Evolutionary conservation across 1,140 invertebrate genomes (phyloP).

Genomic region (Drosophila melanica): DNA sequence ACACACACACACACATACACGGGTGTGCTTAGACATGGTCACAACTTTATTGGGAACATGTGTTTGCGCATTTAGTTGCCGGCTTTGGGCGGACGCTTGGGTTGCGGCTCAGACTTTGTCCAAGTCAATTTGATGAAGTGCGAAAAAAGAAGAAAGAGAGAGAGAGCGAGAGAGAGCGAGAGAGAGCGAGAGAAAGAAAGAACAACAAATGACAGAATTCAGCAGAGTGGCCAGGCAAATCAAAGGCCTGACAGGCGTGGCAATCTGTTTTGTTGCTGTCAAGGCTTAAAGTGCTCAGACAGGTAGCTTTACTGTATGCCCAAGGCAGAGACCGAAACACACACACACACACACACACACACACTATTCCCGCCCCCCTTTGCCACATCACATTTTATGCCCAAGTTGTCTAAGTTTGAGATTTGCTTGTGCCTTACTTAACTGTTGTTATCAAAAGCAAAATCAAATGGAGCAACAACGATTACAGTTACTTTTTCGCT

Average conservation of each 20-base stretch:
- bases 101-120: slow-evolving; percentile 12
- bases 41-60: slow-evolving; percentile 62
- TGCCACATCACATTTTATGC: not conserved
- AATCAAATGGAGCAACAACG: slow-evolving; percentile 4
- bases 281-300: slow-evolving; percentile 37
- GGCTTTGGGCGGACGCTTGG: not conserved
- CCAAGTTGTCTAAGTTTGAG: not conserved
- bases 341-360: no score
- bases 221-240: slow-evolving; percentile 18
- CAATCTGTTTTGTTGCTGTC: slow-evolving; percentile 48
- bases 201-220: not conserved
- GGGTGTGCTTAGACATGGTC: slow-evolving; percentile 23
- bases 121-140: slow-evolving; percentile 73
- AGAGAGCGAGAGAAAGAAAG: not conserved
- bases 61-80: slow-evolving; percentile 75
- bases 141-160: slow-evolving; percentile 29
- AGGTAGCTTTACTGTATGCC: slow-evolving; percentile 23
- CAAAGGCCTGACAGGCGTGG: slow-evolving; percentile 43
- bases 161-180: not conserved
- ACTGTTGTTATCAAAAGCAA: slow-evolving; percentile 5
- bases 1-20: slow-evolving; percentile 7
- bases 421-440: not conserved
- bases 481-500: not conserved
- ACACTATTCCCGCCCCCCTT: not conserved
- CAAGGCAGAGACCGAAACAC: no score